Evolutionary conservation across 2,797 vertebrate species (phyloP), one percentile per base, ranked within the genome.

Genomic region (Characodon lateralis): DNA sequence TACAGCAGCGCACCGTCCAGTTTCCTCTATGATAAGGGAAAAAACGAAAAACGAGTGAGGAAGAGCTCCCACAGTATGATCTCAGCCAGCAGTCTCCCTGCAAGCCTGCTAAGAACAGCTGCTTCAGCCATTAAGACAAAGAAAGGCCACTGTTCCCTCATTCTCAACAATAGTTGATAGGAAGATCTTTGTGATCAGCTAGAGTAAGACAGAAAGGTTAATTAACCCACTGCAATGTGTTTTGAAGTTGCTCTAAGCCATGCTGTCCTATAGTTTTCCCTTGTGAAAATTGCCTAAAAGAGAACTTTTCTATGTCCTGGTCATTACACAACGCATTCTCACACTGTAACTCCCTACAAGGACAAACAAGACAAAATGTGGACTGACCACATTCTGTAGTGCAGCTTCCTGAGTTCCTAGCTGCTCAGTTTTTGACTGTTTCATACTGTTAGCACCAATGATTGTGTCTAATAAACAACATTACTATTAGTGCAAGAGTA

Each of bases 151-250:
- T 94, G 94, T 94, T 93, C 87, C 71, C 80, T 72, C 51, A 56
- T 78, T 82, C 80, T 66, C 81, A 77, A 65, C 80, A 58, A 26
- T 68, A 78, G 83, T 84, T 79, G 56, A 95, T 91, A 95, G 88
- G 74, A 79, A 89, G 78, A n/a, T 78, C 90, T 92, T 89, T 93
- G 92, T 95, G 82, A 83, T 85, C 72, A 81, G 74, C 76, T 72
- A 55, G 80, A 75, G 82, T 71, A 73, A 82, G 77, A 81, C 70
- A 39, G 73, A 80, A 66, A 58, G 86, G 72, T 80, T 56, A 75
- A 90, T 72, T 70, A 69, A 71, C 51, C 77, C 53, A 53, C 80
- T 68, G 73, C 72, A 46, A 31, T 43, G 26, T 55, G 56, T 28
- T 72, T 59, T 74, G 83, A 72, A 84, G 55, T 75, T 24, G 50